phyloP scores from a whole-genome alignment of 2,888 invertebrate species.

The Lathronympha strigana region DNA sequence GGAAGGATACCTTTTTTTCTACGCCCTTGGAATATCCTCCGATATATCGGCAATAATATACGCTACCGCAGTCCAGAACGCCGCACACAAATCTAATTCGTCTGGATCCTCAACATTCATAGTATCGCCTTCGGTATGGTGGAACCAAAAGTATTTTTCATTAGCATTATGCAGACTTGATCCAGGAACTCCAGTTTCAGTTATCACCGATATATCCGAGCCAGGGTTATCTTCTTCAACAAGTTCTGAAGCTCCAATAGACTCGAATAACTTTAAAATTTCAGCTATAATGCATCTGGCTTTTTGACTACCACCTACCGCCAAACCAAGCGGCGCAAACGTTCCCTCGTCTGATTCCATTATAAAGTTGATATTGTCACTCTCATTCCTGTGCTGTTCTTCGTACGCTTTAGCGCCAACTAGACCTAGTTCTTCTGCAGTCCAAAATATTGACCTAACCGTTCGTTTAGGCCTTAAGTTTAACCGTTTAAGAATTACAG shows the following conservation, averaged over 20 bases:
- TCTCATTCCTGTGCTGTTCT: constrained; percentile 81
- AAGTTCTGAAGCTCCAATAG: constrained; percentile 87
- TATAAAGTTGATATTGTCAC: constrained; percentile 87
- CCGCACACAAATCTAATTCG: constrained; percentile 88
- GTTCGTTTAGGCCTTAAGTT: constrained; percentile 88
- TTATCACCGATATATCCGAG: constrained; percentile 88
- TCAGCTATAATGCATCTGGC: constrained; percentile 88
- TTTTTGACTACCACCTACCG: constrained; percentile 85
- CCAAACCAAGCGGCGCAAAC: constrained; percentile 88
- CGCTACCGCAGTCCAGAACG: constrained; percentile 90
- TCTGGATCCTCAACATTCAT: constrained; percentile 89
- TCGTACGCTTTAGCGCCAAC: constrained; percentile 88
- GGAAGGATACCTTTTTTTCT: too few species aligned
- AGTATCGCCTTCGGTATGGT: constrained; percentile 91
- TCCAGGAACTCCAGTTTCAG: constrained; percentile 87
- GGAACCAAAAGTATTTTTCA: constrained; percentile 89
- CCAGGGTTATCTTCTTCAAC: constrained; percentile 83
- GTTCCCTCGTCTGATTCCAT: constrained; percentile 94
- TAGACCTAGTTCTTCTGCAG: constrained; percentile 90
- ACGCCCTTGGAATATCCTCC: constrained; percentile 85
- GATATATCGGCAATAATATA: constrained; percentile 92
- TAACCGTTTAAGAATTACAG: constrained; percentile 86
- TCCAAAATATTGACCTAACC: constrained; percentile 90
- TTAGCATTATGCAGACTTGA: constrained; percentile 88
- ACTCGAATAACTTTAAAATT: constrained; percentile 86